Evolutionary conservation across 2,888 invertebrate genomes (phyloP).

Genomic region (Mythimna ferrago): DNA sequence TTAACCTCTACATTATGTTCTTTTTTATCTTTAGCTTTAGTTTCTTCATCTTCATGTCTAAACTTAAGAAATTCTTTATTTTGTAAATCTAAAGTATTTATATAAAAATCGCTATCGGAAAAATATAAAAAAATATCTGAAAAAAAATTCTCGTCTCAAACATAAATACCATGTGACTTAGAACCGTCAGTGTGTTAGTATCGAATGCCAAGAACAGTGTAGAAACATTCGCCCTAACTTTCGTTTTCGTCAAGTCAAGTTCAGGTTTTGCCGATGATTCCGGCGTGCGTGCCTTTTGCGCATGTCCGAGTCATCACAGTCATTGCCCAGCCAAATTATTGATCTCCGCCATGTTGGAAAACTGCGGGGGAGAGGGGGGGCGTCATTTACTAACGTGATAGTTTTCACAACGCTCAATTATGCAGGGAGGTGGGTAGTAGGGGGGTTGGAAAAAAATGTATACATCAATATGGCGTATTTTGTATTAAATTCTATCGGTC

Average conservation of each 20-base stretch:
- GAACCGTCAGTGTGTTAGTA: conserved; percentile 57
- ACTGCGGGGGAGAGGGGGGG: conserved; percentile 78
- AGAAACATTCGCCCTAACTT: conserved; percentile 89
- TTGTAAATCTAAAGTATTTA: neutral
- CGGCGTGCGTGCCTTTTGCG: conserved; percentile 74
- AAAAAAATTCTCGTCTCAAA: conserved; percentile 39
- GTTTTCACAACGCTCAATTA: conserved; percentile 90
- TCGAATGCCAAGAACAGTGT: conserved; percentile 86
- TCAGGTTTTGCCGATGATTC: conserved; percentile 89
- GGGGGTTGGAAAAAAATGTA: conserved; percentile 81
- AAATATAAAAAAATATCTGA: conserved; percentile 35
- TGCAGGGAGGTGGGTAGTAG: conserved; percentile 79
- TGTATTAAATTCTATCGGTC: conserved; percentile 88
- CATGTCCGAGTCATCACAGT: conserved; percentile 90
- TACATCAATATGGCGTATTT: conserved; percentile 87
- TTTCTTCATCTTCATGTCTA: conserved; percentile 15
- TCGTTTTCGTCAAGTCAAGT: conserved; percentile 91
- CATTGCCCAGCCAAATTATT: conserved; percentile 90
- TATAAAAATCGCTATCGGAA: conserved; percentile 18
- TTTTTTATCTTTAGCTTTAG: conserved; percentile 15
- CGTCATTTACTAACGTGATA: conserved; percentile 89
- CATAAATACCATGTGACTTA: conserved; percentile 51
- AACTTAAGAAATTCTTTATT: conserved; percentile 19
- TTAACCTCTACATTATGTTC: conserved; percentile 10
- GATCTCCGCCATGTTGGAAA: conserved; percentile 90